A percentile compares a stretch with the other conserved stretches of the same genome.
Evolutionary conservation across 2,113 vertebrate genomes (phyloP).

Genomic region (Choloepus hoffmanni): DNA sequence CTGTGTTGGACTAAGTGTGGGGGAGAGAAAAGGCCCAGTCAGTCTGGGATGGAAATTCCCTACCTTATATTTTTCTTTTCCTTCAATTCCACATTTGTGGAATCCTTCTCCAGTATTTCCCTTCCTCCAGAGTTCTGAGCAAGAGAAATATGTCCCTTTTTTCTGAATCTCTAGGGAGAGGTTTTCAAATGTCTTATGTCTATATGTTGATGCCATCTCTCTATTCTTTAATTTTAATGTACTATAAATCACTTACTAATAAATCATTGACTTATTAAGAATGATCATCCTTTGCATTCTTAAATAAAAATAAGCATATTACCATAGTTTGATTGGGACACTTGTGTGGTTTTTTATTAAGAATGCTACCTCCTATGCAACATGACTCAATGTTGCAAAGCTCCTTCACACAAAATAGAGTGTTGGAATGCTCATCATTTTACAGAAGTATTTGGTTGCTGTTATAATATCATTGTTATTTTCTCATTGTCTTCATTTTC

Average conservation of each 20-base stretch:
- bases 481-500: neutral
- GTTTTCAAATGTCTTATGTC: too few relatives aligned
- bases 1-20: too few relatives aligned
- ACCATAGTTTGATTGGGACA: neutral
- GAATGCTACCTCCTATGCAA: neutral
- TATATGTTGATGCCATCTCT: too few relatives aligned
- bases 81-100: too few relatives aligned
- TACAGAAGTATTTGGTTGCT: neutral
- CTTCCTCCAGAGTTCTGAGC: too few relatives aligned
- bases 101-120: too few relatives aligned
- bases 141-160: too few relatives aligned
- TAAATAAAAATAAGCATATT: neutral
- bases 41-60: too few relatives aligned
- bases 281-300: neutral
- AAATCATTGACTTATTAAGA: neutral
- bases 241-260: neutral
- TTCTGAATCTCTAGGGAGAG: too few relatives aligned
- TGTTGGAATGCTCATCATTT: neutral
- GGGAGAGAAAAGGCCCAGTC: too few relatives aligned
- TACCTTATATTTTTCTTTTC: too few relatives aligned
- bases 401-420: neutral
- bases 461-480: neutral
- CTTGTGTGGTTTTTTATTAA: neutral
- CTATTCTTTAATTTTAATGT: neutral
- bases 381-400: neutral